A percentile compares a stretch with the other conserved stretches of the same genome.
These are phyloP conservation scores for Elymnias hypermnestra DNA, from an alignment of 1,140 invertebrate species.

Conservation along the genomic window DNA sequence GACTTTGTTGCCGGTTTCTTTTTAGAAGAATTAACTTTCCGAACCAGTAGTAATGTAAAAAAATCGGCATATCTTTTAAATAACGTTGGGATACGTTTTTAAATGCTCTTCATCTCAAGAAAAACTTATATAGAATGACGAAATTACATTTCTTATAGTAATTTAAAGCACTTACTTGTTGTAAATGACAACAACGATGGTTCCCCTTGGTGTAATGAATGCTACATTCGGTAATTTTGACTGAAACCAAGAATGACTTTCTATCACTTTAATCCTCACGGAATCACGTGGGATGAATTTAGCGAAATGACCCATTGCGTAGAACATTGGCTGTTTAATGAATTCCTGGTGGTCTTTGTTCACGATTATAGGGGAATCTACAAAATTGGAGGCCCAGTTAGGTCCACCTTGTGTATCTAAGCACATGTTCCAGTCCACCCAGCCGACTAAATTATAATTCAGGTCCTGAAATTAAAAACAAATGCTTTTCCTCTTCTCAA, in stretches of 20 bases:
- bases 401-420: slow-evolving; percentile 88
- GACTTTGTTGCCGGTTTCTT: too few relatives aligned
- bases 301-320: slow-evolving; percentile 91
- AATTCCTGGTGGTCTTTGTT: slow-evolving; percentile 82
- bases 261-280: slow-evolving; percentile 53
- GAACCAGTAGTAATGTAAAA: too few relatives aligned
- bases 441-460: slow-evolving; percentile 83
- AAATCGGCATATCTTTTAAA: too few relatives aligned
- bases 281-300: slow-evolving; percentile 85
- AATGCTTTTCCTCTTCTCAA: too few relatives aligned
- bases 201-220: slow-evolving; percentile 40
- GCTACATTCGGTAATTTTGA: slow-evolving; percentile 28
- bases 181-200: slow-evolving; percentile 37
- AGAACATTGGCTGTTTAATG: slow-evolving; percentile 94
- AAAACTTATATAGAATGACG: too few relatives aligned
- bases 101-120: too few relatives aligned
- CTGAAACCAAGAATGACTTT: slow-evolving; percentile 11
- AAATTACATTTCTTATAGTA: too few relatives aligned
- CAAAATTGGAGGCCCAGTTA: slow-evolving; percentile 86
- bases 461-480: slow-evolving; percentile 83
- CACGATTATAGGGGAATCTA: slow-evolving; percentile 88
- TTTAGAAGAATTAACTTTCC: too few relatives aligned
- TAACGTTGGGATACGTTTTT: too few relatives aligned
- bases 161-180: slow-evolving; percentile 34
- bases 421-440: slow-evolving; percentile 94